phyloP scores from a whole-genome alignment of 1,140 invertebrate species.

The Tetragonula clypearis region DNA sequence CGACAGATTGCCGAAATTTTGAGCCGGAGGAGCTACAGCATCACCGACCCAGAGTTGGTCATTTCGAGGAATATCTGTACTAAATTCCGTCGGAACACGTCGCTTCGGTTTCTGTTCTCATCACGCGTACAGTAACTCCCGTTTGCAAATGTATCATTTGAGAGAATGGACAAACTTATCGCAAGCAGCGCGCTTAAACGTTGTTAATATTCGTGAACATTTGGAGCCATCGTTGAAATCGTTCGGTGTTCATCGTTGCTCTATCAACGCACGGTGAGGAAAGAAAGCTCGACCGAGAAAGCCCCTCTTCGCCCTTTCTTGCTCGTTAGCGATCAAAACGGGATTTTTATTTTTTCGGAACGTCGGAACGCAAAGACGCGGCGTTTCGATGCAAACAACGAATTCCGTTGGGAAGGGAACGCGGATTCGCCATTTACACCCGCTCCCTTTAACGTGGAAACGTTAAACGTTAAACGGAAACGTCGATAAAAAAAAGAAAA shows the following conservation, averaged over 20 bases:
- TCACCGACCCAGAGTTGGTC: background rate
- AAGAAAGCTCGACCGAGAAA: too few relatives aligned
- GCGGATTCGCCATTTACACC: background rate
- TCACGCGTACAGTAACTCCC: background rate
- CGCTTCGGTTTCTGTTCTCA: background rate
- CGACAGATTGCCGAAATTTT: slow-evolving; percentile 40
- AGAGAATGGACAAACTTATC: background rate
- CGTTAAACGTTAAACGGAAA: background rate
- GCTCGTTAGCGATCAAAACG: background rate
- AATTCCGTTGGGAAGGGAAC: background rate
- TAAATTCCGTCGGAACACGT: slow-evolving; percentile 4
- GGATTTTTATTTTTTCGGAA: background rate
- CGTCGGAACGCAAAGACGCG: background rate
- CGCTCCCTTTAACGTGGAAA: background rate
- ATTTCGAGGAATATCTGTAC: background rate
- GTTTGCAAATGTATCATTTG: background rate
- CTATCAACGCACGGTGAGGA: too few relatives aligned
- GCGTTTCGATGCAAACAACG: background rate
- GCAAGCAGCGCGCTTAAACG: too few relatives aligned
- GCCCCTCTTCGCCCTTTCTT: too few relatives aligned
- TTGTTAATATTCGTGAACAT: too few relatives aligned
- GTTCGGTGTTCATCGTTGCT: too few relatives aligned
- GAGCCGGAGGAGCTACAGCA: slow-evolving; percentile 22
- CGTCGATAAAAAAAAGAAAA: background rate
- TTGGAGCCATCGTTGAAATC: too few relatives aligned